These are phyloP conservation scores for Trachymyrmex septentrionalis DNA, from an alignment of 1,140 invertebrate genomes.

Conservation along the genomic window DNA sequence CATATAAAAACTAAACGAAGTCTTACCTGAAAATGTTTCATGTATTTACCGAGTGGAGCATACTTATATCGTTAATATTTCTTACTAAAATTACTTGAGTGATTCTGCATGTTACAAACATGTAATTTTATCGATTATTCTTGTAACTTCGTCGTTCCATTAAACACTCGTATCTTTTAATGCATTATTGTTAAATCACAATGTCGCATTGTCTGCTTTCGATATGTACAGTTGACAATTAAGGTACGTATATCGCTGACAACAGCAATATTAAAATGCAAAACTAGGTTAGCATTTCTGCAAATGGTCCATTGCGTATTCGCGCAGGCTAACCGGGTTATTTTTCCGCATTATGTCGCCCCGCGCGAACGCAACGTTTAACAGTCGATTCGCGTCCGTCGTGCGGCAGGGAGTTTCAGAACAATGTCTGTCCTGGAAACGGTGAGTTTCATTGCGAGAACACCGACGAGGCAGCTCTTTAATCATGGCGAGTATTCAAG, in stretches of 20 bases:
- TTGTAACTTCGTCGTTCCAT: conserved; percentile 47
- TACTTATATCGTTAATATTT: neutral
- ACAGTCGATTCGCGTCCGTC: conserved; percentile 64
- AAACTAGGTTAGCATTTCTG: conserved; percentile 68
- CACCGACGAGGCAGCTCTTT: conserved; percentile 70
- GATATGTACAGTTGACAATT: conserved; percentile 18
- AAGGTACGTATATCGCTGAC: neutral
- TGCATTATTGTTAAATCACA: conserved; percentile 35
- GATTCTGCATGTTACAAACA: neutral
- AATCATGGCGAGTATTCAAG: conserved; percentile 66
- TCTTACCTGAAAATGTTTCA: neutral
- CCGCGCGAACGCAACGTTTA: conserved; percentile 33
- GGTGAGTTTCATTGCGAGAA: conserved; percentile 72
- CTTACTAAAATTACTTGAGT: conserved; percentile 24
- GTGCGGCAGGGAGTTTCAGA: conserved; percentile 61
- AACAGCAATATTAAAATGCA: conserved; percentile 55
- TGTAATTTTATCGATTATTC: conserved; percentile 38
- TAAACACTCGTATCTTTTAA: conserved; percentile 50
- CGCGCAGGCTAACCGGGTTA: conserved; percentile 60
- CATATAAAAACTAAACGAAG: conserved; percentile 8
- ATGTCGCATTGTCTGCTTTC: conserved; percentile 40
- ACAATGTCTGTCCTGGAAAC: conserved; percentile 72
- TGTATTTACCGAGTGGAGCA: neutral
- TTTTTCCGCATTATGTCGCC: conserved; percentile 66
- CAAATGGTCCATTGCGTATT: conserved; percentile 50